Evolutionary conservation across 2,888 invertebrate species (phyloP).

Genomic region (Terebella lapidaria): DNA sequence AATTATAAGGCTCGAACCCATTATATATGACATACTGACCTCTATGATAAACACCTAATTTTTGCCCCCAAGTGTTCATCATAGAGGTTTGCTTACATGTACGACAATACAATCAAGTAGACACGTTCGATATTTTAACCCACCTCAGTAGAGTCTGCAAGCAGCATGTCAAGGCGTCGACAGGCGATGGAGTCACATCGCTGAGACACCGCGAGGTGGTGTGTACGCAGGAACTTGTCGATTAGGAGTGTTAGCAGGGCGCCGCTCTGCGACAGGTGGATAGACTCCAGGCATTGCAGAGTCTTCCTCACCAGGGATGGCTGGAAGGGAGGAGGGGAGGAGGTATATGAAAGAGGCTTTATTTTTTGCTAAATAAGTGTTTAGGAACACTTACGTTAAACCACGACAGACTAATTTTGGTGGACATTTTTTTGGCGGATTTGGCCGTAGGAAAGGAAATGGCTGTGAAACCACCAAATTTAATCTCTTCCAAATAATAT

Average conservation of each 20-base stretch:
- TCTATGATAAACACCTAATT: too few species aligned
- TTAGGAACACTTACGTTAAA: constrained; percentile 3
- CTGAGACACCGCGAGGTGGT: constrained; percentile 65
- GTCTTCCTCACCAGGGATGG: constrained; percentile 67
- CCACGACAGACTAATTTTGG: too few species aligned
- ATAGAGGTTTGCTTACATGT: too few species aligned
- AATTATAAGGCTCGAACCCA: too few species aligned
- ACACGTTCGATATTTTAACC: too few species aligned
- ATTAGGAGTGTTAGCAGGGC: constrained; percentile 63
- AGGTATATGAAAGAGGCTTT: constrained; percentile 12
- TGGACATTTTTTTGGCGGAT: too few species aligned
- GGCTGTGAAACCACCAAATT: too few species aligned
- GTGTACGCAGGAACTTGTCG: constrained; percentile 64
- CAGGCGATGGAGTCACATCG: constrained; percentile 70
- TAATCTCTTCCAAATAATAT: too few species aligned
- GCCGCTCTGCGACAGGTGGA: constrained; percentile 66
- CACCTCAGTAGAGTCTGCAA: constrained; percentile 58
- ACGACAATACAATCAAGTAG: too few species aligned
- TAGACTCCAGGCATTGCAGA: constrained; percentile 65
- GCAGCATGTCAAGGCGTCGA: constrained; percentile 64
- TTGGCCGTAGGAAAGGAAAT: too few species aligned
- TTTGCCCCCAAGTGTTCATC: too few species aligned
- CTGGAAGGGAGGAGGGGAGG: constrained; percentile 54
- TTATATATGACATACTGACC: too few species aligned
- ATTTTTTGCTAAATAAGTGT: background rate